phyloP scores from a whole-genome alignment of 2,797 vertebrate species.

The Sebastolobus altivelis region DNA sequence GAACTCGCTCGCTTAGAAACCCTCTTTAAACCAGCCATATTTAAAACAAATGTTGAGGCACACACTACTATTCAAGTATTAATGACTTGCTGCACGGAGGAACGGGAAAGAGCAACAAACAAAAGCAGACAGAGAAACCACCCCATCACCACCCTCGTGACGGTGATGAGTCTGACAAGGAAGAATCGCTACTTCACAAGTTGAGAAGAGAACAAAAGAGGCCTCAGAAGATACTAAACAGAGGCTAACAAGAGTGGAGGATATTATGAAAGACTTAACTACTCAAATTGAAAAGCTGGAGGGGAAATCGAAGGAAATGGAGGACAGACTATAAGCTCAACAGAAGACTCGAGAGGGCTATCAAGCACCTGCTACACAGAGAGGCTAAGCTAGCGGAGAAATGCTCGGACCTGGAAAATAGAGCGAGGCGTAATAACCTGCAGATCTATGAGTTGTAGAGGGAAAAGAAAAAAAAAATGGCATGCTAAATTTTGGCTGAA shows the following conservation, averaged over 20 bases:
- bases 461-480: fast-evolving
- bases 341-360: background rate
- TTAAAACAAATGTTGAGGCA: too few species aligned
- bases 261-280: background rate
- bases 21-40: too few species aligned
- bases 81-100: too few species aligned
- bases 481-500: too few species aligned
- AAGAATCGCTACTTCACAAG: background rate
- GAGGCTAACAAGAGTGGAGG: background rate
- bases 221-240: background rate
- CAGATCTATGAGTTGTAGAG: too few species aligned
- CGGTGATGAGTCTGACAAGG: too few species aligned
- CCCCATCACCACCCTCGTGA: too few species aligned
- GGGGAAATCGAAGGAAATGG: background rate
- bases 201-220: background rate
- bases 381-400: background rate
- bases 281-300: background rate
- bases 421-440: too few species aligned
- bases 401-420: background rate
- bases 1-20: too few species aligned
- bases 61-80: too few species aligned
- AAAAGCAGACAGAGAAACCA: background rate
- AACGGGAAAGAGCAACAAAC: background rate
- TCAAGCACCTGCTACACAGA: background rate
- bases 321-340: background rate